A percentile compares a stretch with the other conserved stretches of the same genome.
These are phyloP conservation scores for Oceanodroma tethys DNA, from an alignment of 2,113 vertebrate genomes.

Conservation along the genomic window DNA sequence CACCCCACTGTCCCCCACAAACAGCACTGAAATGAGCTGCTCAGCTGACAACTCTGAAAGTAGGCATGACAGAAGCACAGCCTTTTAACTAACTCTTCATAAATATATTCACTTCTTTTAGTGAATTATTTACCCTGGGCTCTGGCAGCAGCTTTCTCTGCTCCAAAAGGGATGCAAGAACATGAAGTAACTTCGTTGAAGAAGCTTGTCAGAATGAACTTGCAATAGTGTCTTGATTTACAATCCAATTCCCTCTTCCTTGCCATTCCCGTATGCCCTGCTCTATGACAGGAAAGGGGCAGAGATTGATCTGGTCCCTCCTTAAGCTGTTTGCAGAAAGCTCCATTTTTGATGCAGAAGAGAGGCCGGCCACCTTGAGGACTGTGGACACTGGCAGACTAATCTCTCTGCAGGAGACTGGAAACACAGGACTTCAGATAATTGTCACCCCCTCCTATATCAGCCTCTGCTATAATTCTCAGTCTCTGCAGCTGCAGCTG, in stretches of 20 bases:
- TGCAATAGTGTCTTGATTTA: constrained; percentile 14
- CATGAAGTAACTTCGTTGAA: neutral
- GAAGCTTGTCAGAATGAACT: neutral
- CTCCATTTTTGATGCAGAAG: neutral
- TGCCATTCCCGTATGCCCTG: neutral
- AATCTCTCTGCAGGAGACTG: neutral
- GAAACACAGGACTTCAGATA: neutral
- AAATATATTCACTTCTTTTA: constrained; percentile 6
- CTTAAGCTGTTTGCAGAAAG: neutral
- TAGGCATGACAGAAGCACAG: constrained; percentile 16
- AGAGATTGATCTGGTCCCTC: neutral
- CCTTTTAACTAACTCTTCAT: constrained; percentile 31
- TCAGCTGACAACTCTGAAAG: neutral
- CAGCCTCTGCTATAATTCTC: neutral
- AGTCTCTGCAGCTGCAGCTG: neutral
- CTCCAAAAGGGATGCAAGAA: neutral
- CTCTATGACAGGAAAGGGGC: neutral
- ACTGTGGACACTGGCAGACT: neutral
- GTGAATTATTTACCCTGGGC: constrained; percentile 40
- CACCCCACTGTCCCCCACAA: constrained; percentile 12
- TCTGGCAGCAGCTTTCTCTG: neutral
- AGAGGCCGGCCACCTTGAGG: neutral
- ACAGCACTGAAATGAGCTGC: constrained; percentile 12
- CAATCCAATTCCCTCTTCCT: neutral
- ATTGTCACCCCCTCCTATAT: neutral